phyloP scores from a whole-genome alignment of 2,797 vertebrate species.

The Coreius guichenoti region DNA sequence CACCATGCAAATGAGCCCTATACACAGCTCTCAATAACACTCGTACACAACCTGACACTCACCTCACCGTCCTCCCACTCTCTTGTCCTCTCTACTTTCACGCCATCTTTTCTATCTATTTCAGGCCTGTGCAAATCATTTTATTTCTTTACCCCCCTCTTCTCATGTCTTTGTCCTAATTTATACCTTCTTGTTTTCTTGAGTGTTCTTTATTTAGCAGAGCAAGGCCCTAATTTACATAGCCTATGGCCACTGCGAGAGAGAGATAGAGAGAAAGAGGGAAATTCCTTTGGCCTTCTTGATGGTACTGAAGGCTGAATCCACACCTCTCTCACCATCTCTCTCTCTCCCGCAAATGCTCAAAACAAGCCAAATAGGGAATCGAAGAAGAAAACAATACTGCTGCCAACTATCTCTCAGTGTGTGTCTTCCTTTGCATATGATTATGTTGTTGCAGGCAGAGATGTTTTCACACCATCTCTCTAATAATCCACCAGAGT shows the following conservation, averaged over 20 bases:
- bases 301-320: background rate
- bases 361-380: slow-evolving; percentile 11
- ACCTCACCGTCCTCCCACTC: slow-evolving; percentile 47
- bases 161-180: slow-evolving; percentile 7
- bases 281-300: slow-evolving; percentile 30
- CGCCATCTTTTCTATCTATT: slow-evolving; percentile 11
- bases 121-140: slow-evolving; percentile 28
- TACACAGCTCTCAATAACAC: slow-evolving; percentile 46
- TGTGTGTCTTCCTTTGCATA: slow-evolving; percentile 23
- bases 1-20: slow-evolving; percentile 58
- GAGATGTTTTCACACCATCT: slow-evolving; percentile 14
- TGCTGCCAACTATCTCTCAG: slow-evolving; percentile 22
- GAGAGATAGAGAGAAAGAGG: background rate
- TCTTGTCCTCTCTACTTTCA: slow-evolving; percentile 26
- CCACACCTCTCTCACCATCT: slow-evolving; percentile 8
- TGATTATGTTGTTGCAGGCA: slow-evolving; percentile 21
- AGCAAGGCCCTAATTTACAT: slow-evolving; percentile 37
- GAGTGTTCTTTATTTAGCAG: slow-evolving; percentile 14
- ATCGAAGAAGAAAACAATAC: slow-evolving; percentile 26
- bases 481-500: background rate
- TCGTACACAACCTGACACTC: slow-evolving; percentile 39
- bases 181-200: slow-evolving; percentile 26
- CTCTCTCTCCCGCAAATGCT: background rate
- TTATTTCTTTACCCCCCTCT: background rate
- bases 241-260: slow-evolving; percentile 18